A percentile compares a stretch with the other conserved stretches of the same genome.
These are phyloP conservation scores for Nyctereutes procyonoides DNA, from an alignment of 2,113 vertebrate species.

Conservation along the genomic window DNA sequence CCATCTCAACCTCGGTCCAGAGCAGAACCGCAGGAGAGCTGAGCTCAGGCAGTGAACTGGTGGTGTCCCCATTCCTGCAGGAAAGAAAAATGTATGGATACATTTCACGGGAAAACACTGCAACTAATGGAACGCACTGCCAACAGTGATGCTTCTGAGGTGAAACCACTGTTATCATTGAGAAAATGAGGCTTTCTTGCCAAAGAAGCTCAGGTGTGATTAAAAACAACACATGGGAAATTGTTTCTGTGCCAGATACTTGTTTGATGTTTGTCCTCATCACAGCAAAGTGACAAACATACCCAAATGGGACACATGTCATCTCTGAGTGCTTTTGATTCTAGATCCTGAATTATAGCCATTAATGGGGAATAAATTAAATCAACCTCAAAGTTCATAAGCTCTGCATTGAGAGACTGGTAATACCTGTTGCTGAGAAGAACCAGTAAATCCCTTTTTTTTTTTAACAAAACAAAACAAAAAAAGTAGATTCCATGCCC, in stretches of 20 bases:
- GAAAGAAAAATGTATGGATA: not conserved
- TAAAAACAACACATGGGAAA: not conserved
- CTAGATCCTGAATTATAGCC: not conserved
- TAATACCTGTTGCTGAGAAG: not conserved
- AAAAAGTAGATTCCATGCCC: too few species aligned
- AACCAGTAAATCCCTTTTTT: too few species aligned
- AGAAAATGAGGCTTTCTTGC: not conserved
- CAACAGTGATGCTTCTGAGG: too few species aligned
- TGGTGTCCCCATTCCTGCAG: not conserved
- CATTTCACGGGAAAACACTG: not conserved
- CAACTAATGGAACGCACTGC: fast-evolving
- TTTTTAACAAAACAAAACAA: too few species aligned
- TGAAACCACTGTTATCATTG: not conserved
- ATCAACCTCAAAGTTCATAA: fast-evolving
- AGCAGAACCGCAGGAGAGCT: not conserved
- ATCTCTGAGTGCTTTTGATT: not conserved
- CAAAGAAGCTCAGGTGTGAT: not conserved
- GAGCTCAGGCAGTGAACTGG: not conserved
- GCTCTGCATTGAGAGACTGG: fast-evolving
- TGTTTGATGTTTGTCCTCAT: not conserved
- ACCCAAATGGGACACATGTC: not conserved
- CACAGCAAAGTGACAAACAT: not conserved
- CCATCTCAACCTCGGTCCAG: fast-evolving
- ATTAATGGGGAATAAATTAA: too few species aligned
- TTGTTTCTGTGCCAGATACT: not conserved